phyloP scores from a whole-genome alignment of 2,888 invertebrate genomes.

The Diploptera punctata region DNA sequence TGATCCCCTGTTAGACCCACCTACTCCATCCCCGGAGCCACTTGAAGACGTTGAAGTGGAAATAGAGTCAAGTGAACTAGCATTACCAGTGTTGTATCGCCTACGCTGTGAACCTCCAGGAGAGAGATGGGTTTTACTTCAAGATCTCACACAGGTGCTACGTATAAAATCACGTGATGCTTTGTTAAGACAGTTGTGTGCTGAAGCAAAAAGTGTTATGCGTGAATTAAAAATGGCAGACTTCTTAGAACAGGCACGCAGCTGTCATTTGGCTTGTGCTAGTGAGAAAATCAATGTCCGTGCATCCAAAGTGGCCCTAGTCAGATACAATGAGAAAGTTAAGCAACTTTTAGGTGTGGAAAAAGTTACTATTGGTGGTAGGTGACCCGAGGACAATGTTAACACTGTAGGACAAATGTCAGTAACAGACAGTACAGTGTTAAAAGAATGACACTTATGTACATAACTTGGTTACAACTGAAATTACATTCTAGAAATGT shows the following conservation, averaged over 20 bases:
- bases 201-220: slow-evolving; percentile 57
- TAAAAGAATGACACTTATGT: not conserved
- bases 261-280: slow-evolving; percentile 77
- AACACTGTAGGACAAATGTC: not conserved
- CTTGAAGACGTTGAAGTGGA: slow-evolving; percentile 66
- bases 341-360: slow-evolving; percentile 83
- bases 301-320: slow-evolving; percentile 80
- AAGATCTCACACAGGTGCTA: slow-evolving; percentile 77
- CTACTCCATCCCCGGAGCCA: slow-evolving; percentile 61
- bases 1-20: slow-evolving; percentile 65
- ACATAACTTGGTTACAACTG: too few relatives aligned
- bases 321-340: slow-evolving; percentile 85
- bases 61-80: slow-evolving; percentile 80
- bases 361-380: slow-evolving; percentile 58
- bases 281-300: slow-evolving; percentile 82
- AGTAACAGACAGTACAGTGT: not conserved
- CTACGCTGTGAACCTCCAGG: slow-evolving; percentile 65
- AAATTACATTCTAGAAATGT: too few relatives aligned
- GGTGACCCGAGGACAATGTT: slow-evolving; percentile 34
- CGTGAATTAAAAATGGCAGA: slow-evolving; percentile 80
- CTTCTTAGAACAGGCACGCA: slow-evolving; percentile 80
- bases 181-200: slow-evolving; percentile 73
- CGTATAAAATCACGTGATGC: slow-evolving; percentile 84
- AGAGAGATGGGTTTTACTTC: slow-evolving; percentile 82
- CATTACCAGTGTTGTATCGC: slow-evolving; percentile 81